Base-by-base conservation (phyloP, 2,888 invertebrate genomes). In the Anarsia innoxiella region DNA sequence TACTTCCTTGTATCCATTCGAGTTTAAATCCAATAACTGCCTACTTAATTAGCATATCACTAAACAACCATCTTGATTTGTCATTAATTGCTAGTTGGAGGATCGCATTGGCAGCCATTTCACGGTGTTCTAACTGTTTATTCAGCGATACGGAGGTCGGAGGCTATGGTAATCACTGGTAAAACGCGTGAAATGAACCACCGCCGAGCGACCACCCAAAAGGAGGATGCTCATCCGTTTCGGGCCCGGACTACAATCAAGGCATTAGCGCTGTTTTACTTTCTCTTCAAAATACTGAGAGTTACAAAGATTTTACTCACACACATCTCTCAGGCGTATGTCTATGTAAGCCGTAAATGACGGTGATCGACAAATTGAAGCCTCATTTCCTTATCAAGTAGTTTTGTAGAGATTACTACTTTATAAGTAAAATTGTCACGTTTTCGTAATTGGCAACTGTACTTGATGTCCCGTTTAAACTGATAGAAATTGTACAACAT, bases 131-230 rank as follows among this genome's bases (percentile, higher is more conserved):
- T 40, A 44, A 50, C 56, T 66, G 53, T 62, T 64, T 66, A 59
- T 60, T 60, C 51, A 45, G 50, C 19, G 19, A 19, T 30, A 41
- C 11, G 41, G 8, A 12, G 12, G 19, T 26, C 40, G 41, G 45
- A 40, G 44, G 45, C 38, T 35, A 5, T 42, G 44, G 51, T 62
- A 60, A 64, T 63, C 52, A 51, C 45, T 32, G 48, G 37, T 75
- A 74, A 75, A 59, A 66, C 33, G 62, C 82, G 73, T 82, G 80
- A 80, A 82, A 82, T 82, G 62, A 80, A 61, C 55, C 51, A 46
- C 51, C 53, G 39, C 52, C 44, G 41, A 34, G 49, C 69, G 78
- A 82, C 82, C 82, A 79, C 82, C 79, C 79, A 73, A 69, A 59
- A 60, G 51, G 66, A 66, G 60, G 53, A 57, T 51, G 52, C 29